Base-by-base conservation (phyloP, 2,888 invertebrate species). In the Coelopa pilipes region DNA sequence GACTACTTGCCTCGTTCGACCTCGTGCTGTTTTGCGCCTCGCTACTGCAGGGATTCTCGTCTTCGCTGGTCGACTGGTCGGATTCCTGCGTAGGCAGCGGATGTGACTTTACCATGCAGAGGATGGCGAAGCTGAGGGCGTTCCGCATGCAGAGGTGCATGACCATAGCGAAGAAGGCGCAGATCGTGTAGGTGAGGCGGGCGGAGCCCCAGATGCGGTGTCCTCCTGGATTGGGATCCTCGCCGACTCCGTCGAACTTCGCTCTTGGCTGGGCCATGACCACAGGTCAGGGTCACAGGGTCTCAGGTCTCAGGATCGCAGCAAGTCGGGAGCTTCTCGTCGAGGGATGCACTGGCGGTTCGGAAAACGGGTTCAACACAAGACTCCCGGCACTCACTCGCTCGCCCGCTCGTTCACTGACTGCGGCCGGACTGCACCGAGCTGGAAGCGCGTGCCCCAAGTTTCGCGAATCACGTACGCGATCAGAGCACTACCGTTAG, bases 21-120 rank as follows among this genome's bases (percentile, higher is more conserved):
- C 49, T 49, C 15, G 50, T 24, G 1, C 55, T 17, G 45, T 13
- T 17, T 71, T 71, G 9, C 34, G 17, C 50, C 45, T 15, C 50
- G 62, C 13, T 19, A 11, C 45, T 11, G 45, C 71, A 21, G 24
- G 49, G 10, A 17, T 45, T 21, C 50, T 46, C 21, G 47, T 57
- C n/a, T 57, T 21, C 69, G 69, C 17, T 46, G 77, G 60, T 3
- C 55, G 66, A 17, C 2, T 2, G 7, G 4, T 4, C 2, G 7
- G 34, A 34, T 34, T 7, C 7, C 34, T 34, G 4, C 34, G 34
- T 34, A 4, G 34, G 34, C 34, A 34, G 34, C 34, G 34, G 34
- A 4, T 86, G 85, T 5, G 84, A 82, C 75, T 88, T 88, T 17
- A 90, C 89, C 90, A 90, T 90, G 79, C 90, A 90, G 4, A 90